Base-by-base conservation (phyloP, 1,140 invertebrate species). In the Epicauta chinensis region DNA sequence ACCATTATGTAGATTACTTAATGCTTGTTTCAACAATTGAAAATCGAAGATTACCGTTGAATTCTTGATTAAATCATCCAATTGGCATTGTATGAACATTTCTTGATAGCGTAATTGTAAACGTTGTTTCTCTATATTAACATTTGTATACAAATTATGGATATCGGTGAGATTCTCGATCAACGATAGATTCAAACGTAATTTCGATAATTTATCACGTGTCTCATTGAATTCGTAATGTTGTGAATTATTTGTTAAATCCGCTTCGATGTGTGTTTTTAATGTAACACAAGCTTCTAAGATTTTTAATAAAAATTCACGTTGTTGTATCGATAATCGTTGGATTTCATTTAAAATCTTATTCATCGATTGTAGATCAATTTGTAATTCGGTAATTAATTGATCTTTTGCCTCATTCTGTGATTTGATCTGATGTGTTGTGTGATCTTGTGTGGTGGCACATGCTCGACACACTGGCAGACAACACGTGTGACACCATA, bases 401-500 rank as follows among this genome's bases (percentile, higher is more conserved):
- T 82, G 76, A 56, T 83, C 81, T 70, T 79, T 81, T 54, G 81
- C 81, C 70, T 86, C 83, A 55, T 70, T 73, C 59, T 81, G 77
- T 52, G 81, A 80, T 69, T 82, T 82, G 30, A 86, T 76, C 66
- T 77, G 77, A 70, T 86, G 84, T 14, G 72, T 76, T 2, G 74
- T 68, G 56, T 87, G 84, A 44, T 83, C 79, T 37, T 76, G 73
- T 7, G 77, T 78, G 12, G 76, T 75, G 2, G 81, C 80, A 63
- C 85, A 88, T 5, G 78, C 81, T 51, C 80, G 74, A 61, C 85
- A 88, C 11, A 87, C 70, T 15, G 77, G 70, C 14, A 71, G 71
- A 39, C 76, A 76, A 64, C 85, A 89, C n/a, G 75, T 80, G 46
- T 77, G 77, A 65, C 85, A 88, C 84, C 84, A 88, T 12, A 83